Base-by-base conservation (phyloP, 2,113 vertebrate species). In the Neogale vison region DNA sequence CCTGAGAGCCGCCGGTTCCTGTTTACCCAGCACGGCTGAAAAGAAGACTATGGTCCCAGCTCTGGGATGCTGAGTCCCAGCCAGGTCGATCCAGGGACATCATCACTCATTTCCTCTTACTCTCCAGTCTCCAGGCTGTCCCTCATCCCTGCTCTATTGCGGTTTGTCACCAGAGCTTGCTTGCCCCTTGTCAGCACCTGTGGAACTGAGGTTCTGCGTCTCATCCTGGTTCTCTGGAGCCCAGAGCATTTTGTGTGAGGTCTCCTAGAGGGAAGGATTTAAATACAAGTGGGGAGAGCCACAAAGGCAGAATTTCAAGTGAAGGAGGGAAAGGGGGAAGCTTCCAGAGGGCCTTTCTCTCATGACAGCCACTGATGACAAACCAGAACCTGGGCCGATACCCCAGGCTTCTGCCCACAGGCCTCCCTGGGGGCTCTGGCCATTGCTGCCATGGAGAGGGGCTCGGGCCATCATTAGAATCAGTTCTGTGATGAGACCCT, bases 1-100 rank as follows among this genome's bases (percentile, higher is more conserved):
- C 72, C 84, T 1, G 0, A 7, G 47, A 86, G 24, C 36, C 36
- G 15, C 24, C 0, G 0, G 9, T 20, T n/a, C 52, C 74, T 45
- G 26, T 47, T 34, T 63, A 15, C 39, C 23, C 3, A 3, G 7
- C 21, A n/a, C n/a, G 2, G 31, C 4, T 39, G 23, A 10, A 77
- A 82, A 74, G 55, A 45, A 74, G 83, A 71, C 50, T 39, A 3
- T 29, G 23, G 42, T 45, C 36, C n/a, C 50, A 7, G 67, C 67
- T 31, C 77, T 57, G 90, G 31, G 24, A 34, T 24, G 5, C 74
- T 0, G 0, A 4, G 42, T 23, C 50, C 59, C 80, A 39, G 74
- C 63, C 72, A 20, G 6, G 24, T 0, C 7, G 72, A 23, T n/a
- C 29, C 17, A 29, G 14, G 18, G n/a, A 3, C 39, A 36, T 29